These are phyloP conservation scores for Brachionus koreanus DNA, from an alignment of 1,140 invertebrate genomes.

Conservation along the genomic window DNA sequence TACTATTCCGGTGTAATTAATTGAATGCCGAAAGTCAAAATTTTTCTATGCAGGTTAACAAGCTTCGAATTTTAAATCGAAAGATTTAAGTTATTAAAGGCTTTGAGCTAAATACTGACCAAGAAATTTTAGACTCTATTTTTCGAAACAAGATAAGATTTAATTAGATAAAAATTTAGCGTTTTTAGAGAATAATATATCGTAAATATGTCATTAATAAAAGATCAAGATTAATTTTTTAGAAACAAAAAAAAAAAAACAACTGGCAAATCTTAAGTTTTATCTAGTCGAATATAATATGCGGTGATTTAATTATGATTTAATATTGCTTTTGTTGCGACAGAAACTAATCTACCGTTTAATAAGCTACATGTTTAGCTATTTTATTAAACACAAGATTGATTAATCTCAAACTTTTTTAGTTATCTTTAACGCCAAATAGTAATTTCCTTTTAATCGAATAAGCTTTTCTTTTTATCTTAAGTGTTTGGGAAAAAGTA, in stretches of 20 bases:
- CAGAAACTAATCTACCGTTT: background rate
- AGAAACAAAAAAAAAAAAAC: background rate
- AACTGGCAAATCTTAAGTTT: background rate
- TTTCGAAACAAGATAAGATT: background rate
- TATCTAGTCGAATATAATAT: background rate
- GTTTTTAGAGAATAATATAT: background rate
- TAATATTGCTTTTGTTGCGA: too few relatives aligned
- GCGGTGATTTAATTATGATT: background rate
- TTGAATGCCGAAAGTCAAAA: background rate
- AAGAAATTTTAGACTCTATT: background rate
- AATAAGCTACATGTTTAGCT: too few relatives aligned
- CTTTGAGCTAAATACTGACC: background rate
- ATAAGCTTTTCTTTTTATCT: background rate
- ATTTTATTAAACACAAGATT: too few relatives aligned
- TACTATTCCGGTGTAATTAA: background rate
- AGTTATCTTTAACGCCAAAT: too few relatives aligned
- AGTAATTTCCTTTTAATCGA: background rate
- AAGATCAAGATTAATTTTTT: background rate
- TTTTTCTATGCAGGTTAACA: background rate
- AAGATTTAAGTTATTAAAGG: background rate
- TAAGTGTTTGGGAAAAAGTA: background rate
- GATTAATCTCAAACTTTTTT: too few relatives aligned
- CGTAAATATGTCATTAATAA: background rate
- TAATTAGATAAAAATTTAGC: background rate
- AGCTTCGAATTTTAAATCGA: background rate